phyloP scores from a whole-genome alignment of 1,140 invertebrate genomes.

The Aphelinus atriplicis region DNA sequence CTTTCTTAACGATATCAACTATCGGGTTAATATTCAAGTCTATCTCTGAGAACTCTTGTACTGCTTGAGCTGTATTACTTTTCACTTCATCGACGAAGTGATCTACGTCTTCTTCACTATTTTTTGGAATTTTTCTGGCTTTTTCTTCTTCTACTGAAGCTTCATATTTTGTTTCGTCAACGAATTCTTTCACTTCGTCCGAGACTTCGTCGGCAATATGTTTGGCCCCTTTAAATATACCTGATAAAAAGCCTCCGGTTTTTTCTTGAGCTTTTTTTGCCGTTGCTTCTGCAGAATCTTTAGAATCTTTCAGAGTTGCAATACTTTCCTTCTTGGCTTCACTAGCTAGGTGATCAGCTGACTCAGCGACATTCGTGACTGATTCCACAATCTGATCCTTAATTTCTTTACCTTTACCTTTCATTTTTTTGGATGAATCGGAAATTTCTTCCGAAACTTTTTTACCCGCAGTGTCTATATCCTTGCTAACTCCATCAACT shows the following conservation, averaged over 20 bases:
- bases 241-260: constrained; percentile 47
- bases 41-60: too few relatives aligned
- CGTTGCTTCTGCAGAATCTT: constrained; percentile 20
- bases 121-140: constrained; percentile 5
- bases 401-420: not conserved
- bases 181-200: constrained; percentile 43
- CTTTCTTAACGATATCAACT: constrained; percentile 18
- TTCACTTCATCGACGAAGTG: not conserved
- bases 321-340: constrained; percentile 2
- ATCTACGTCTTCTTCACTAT: not conserved
- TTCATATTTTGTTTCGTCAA: constrained; percentile 47
- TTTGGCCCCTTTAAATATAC: constrained; percentile 51
- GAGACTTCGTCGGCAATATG: constrained; percentile 41
- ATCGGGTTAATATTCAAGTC: too few relatives aligned
- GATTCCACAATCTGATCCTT: not conserved
- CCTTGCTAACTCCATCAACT: too few relatives aligned
- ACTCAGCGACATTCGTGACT: not conserved
- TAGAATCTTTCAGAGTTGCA: constrained; percentile 15
- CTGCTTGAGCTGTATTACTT: not conserved
- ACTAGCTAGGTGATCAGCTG: not conserved
- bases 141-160: constrained; percentile 35
- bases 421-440: not conserved
- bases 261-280: constrained; percentile 51
- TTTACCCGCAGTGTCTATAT: not conserved
- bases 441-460: not conserved